phyloP scores from a whole-genome alignment of 2,797 vertebrate species.

The Sebastes hubbsi region DNA sequence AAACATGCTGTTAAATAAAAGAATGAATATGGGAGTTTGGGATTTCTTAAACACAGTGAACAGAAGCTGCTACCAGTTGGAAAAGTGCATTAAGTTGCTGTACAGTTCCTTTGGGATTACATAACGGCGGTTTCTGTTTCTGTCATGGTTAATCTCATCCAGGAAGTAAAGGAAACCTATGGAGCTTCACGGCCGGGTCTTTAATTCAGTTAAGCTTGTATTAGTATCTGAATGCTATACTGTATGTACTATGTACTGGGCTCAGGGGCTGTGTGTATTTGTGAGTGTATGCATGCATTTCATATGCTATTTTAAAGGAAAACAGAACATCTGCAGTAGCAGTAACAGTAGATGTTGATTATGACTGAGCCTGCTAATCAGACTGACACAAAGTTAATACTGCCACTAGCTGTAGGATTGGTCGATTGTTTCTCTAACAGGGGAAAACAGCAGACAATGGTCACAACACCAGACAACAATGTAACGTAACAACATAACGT shows the following conservation, averaged over 20 bases:
- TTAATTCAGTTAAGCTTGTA: background rate
- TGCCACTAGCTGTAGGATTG: too few relatives aligned
- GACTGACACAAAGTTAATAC: background rate
- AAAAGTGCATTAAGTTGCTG: conserved; percentile 23
- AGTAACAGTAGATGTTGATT: background rate
- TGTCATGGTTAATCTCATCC: conserved; percentile 41
- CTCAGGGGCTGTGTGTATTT: background rate
- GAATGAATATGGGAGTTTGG: conserved; percentile 11
- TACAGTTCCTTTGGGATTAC: conserved; percentile 11
- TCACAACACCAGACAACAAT: too few relatives aligned
- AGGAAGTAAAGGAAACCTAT: background rate
- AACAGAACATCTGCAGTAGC: background rate
- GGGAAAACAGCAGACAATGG: too few relatives aligned
- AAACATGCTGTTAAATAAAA: conserved; percentile 43
- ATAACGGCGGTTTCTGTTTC: conserved; percentile 23
- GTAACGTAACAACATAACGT: too few relatives aligned
- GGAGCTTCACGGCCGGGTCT: background rate
- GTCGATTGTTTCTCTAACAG: too few relatives aligned
- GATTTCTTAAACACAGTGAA: conserved; percentile 19
- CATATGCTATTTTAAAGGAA: background rate
- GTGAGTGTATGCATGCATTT: background rate
- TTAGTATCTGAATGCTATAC: background rate
- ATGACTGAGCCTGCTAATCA: background rate
- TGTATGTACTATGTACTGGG: too few relatives aligned
- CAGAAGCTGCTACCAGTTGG: conserved; percentile 10